Evolutionary conservation across 2,113 vertebrate genomes (phyloP).

Genomic region (Furnarius figulus): DNA sequence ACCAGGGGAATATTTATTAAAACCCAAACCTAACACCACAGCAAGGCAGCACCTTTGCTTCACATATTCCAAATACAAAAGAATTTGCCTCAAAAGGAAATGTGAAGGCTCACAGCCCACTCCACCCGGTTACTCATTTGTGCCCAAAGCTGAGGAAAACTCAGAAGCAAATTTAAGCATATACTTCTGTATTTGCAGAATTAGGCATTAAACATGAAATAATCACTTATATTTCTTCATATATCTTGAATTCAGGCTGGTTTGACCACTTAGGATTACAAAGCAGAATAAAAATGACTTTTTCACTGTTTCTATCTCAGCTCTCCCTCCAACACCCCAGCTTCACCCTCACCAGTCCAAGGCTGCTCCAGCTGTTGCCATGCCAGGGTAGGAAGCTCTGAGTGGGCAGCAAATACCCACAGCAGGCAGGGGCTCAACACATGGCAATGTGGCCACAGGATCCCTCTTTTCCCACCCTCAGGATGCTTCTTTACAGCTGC

Average conservation of each 20-base stretch:
- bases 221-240: neutral
- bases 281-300: neutral
- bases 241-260: neutral
- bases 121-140: neutral
- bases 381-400: neutral
- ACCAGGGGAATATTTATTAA: neutral
- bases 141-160: neutral
- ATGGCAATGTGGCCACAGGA: neutral
- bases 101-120: neutral
- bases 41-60: neutral
- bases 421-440: neutral
- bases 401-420: neutral
- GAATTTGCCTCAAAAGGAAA: neutral
- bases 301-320: neutral
- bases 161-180: neutral
- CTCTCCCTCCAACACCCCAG: neutral
- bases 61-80: neutral
- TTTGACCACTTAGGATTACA: neutral
- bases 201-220: neutral
- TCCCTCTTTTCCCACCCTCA: fast-evolving
- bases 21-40: neutral
- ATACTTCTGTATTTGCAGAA: neutral
- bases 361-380: neutral
- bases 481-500: neutral
- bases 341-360: fast-evolving